A percentile compares a stretch with the other conserved stretches of the same genome.
These are phyloP conservation scores for Todus mexicanus DNA, from an alignment of 2,797 vertebrate species.

Conservation along the genomic window DNA sequence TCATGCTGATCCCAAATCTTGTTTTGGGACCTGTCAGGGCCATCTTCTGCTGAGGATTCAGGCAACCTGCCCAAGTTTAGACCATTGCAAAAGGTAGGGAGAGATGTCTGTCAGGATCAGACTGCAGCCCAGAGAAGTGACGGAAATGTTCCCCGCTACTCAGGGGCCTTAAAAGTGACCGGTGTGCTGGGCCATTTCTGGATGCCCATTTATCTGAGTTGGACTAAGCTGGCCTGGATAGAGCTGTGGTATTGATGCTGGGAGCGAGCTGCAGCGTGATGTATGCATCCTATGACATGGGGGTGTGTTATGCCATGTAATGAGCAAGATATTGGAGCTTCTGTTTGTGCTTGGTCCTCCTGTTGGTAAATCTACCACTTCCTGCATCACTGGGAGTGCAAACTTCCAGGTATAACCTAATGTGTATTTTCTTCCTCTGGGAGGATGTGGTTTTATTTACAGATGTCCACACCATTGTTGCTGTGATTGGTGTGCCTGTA, in stretches of 20 bases:
- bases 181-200: neutral
- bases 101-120: neutral
- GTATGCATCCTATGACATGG: neutral
- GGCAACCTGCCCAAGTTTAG: neutral
- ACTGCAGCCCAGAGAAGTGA: neutral
- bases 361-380: neutral
- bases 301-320: neutral
- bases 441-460: neutral
- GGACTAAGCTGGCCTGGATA: neutral
- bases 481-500: neutral
- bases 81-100: neutral
- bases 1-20: neutral
- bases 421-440: neutral
- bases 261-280: neutral
- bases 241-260: neutral
- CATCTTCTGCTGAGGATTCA: neutral
- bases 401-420: neutral
- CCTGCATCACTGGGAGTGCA: neutral
- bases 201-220: neutral
- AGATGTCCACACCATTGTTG: neutral
- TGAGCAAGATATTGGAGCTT: neutral
- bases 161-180: neutral
- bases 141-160: neutral
- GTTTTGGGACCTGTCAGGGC: neutral
- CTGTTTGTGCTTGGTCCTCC: neutral